These are phyloP conservation scores for Melanerpes aurifrons DNA, from an alignment of 2,113 vertebrate species.

Conservation along the genomic window DNA sequence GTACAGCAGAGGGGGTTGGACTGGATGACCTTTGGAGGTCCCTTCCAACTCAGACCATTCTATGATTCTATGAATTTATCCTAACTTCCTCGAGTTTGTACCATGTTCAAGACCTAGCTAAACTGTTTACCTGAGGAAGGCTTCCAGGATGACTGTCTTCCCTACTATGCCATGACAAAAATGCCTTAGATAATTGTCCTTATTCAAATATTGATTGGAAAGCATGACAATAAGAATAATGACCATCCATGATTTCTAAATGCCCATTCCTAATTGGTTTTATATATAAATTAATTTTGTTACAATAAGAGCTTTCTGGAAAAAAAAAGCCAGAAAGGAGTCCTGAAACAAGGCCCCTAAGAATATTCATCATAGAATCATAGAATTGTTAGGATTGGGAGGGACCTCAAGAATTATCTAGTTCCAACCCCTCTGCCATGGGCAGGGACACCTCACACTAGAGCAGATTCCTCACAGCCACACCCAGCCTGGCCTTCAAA, in stretches of 20 bases:
- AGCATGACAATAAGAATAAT: not conserved
- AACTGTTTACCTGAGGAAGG: not conserved
- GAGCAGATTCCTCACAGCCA: no score
- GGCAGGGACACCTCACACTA: no score
- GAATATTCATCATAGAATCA: not conserved
- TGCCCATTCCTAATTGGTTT: not conserved
- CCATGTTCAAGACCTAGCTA: not conserved
- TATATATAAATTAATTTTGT: not conserved
- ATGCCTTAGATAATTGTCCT: not conserved
- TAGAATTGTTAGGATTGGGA: no score
- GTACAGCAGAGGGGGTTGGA: no score
- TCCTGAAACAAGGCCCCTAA: not conserved
- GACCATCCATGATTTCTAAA: not conserved
- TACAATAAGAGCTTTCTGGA: not conserved
- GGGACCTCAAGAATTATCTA: no score
- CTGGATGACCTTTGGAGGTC: no score
- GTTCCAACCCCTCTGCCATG: no score
- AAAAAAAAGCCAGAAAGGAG: not conserved
- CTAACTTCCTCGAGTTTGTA: not conserved
- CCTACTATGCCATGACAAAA: not conserved
- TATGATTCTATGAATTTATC: not conserved
- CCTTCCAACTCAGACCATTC: no score
- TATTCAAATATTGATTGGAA: not conserved
- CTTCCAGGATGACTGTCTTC: not conserved
- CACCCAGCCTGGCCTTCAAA: no score